Base-by-base conservation (phyloP, 1,140 invertebrate species). In the Brachionus koreanus region DNA sequence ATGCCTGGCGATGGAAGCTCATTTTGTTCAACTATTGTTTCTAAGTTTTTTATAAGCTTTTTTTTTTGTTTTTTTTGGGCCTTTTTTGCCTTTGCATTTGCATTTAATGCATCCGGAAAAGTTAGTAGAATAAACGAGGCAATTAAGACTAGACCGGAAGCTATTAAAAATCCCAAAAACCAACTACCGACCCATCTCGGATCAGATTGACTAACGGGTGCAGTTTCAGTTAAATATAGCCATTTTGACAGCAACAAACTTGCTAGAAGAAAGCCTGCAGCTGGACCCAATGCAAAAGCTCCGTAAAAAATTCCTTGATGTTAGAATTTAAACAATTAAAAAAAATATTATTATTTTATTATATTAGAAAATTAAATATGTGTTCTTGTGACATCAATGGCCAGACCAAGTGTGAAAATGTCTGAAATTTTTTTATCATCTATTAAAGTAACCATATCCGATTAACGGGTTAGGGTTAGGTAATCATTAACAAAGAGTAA, bases 181-280 rank as follows among this genome's bases (percentile, higher is more conserved):
- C 79, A 82, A 65, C 79, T 39, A 49, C 79, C 79, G 23, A 82
- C 57, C 79, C 79, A 82, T 46, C 35, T 43, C 5, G 79, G 79
- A 61, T 82, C 35, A 9, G 25, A 39, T 10, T 49, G 12, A 43
- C 37, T 52, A 19, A 82, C 42, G 46, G 42, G 43, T n/a, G 79
- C 57, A n/a, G n/a, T 2, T 52, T 82, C 29, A n/a, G 37, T 37
- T 29, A 82, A 65, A 46, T 82, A 52, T 3, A 82, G 0, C 79
- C 79, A 82, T 82, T 67, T 65, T 23, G 61, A 69, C 33, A 82
- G n/a, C 16, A 82, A 42, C 12, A 39, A 25, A 46, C 43, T 52
- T 39, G 57, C 79, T 13, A 67, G 43, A 33, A 82, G 33, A 67
- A 39, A 82, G 6, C 79, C 79, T 9, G 25, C 3, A 29, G 79